Percentiles rank a stretch among this genome's conserved stretches.
Conservation (phyloP, 1,140 invertebrate species). For the Nylanderia fulva region DNA sequence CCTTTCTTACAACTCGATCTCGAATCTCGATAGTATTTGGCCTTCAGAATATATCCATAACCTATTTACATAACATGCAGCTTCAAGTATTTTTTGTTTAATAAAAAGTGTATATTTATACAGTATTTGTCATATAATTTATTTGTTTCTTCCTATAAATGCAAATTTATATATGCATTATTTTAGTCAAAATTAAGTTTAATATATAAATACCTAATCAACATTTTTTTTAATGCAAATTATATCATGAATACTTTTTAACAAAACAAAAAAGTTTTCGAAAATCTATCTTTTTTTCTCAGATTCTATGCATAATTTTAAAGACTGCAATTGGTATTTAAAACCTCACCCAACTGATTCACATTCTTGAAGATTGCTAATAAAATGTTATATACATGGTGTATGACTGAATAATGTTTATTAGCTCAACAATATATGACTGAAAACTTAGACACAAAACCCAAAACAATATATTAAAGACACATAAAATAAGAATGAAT, state of each 20-base stretch:
- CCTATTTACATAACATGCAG: not conserved
- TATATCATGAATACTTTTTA: not conserved
- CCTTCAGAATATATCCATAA: constrained; percentile 47
- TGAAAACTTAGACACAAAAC: constrained; percentile 45
- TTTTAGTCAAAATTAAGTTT: constrained; percentile 4
- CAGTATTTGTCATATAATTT: constrained; percentile 35
- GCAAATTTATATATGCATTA: not conserved
- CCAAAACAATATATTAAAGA: constrained; percentile 32
- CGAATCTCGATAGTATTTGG: constrained; percentile 25
- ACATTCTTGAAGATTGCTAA: constrained; percentile 31
- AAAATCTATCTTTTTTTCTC: not conserved
- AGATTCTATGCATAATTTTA: constrained; percentile 17
- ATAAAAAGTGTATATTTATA: constrained; percentile 30
- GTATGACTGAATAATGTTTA: constrained; percentile 54
- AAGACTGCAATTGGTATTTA: constrained; percentile 42
- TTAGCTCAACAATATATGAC: constrained; percentile 42
- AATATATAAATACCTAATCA: not conserved
- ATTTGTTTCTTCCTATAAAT: not conserved
- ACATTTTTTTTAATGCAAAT: constrained; percentile 14
- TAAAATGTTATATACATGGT: constrained; percentile 43
- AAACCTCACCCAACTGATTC: constrained; percentile 36
- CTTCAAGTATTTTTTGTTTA: not conserved
- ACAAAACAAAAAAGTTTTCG: not conserved
- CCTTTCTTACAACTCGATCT: not conserved
- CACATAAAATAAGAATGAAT: constrained; percentile 24